Evolutionary conservation across 2,113 vertebrate genomes (phyloP), one percentile per base, ranked within the genome.

Genomic region (Ceratotherium simum): DNA sequence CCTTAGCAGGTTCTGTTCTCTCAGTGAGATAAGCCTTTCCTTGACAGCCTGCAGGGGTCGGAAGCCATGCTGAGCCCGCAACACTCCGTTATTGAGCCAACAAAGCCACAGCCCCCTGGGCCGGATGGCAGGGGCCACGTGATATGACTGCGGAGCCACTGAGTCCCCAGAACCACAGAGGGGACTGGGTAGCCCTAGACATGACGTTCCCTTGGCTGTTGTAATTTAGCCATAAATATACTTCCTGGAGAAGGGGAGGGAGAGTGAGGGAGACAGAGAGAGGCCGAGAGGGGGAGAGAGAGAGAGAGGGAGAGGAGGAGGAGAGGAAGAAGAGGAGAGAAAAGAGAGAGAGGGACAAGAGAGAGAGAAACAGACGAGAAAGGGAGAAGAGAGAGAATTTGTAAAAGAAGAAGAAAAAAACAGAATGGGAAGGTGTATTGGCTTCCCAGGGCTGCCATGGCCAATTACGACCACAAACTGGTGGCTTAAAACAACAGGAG

Each of bases 361-460:
- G 48, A 54, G 51, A 16, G 51, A 54, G 51, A 54, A 54, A 54
- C 51, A 16, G 51, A 54, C 14, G 51, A 54, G 48, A 48, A 48
- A 11, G 8, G 48, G 48, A 48, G 48, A 48, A 48, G 56, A 51
- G 85, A 54, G 56, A 46, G 46, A 13, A 36, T 7, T 36, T 5
- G 23, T 39, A 33, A 20, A 56, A 6, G 36, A 27, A 21, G 20
- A 5, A 58, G 17, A 10, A 21, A 42, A 23, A n/a, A 51, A 17
- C 10, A 17, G 31, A 21, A 2, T 12, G 1, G 18, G 33, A 25
- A 65, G 20, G 48, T 5, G 11, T 23, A 2, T 0, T 31, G 23
- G 29, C 6, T 2, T n/a, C 62, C 62, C 0, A 12, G 82, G 42
- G 2, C 42, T 5, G 83, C 64, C 27, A 0, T 2, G 1, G 51